Evolutionary conservation across 1,140 invertebrate species (phyloP).

Genomic region (Sycophila sp.): DNA sequence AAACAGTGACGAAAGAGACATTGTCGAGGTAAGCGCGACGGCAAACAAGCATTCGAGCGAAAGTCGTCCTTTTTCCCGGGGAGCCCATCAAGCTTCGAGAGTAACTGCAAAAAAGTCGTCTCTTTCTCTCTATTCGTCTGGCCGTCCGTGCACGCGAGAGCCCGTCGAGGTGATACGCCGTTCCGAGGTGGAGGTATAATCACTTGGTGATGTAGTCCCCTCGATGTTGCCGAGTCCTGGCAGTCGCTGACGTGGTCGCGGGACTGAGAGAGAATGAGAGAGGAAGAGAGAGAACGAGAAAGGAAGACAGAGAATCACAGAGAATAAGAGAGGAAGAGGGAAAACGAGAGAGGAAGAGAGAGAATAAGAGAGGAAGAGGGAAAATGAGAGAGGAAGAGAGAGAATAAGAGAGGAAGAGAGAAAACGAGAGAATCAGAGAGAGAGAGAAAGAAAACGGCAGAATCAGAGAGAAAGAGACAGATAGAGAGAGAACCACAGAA

Average conservation of each 20-base stretch:
- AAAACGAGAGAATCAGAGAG: not conserved
- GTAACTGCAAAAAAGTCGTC: conserved; percentile 4
- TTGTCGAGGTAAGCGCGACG: too few relatives aligned
- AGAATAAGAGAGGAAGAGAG: not conserved
- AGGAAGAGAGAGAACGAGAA: not conserved
- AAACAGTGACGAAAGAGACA: too few relatives aligned
- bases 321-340: not conserved
- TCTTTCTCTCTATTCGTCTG: not conserved
- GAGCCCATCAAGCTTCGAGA: conserved; percentile 9
- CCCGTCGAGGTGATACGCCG: conserved; percentile 41
- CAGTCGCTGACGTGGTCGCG: conserved; percentile 27
- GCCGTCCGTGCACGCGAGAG: not conserved
- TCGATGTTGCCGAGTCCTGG: conserved; percentile 49
- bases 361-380: not conserved
- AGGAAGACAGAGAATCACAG: not conserved
- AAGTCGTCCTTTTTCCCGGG: not conserved
- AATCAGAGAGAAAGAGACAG: not conserved
- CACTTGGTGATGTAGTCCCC: conserved; percentile 63
- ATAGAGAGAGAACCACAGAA: not conserved
- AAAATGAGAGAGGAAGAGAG: not conserved
- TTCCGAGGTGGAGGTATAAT: conserved; percentile 58
- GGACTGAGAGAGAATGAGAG: not conserved
- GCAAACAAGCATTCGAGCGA: not conserved
- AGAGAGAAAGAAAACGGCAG: too few relatives aligned
- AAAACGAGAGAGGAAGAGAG: not conserved